Percentiles rank a stretch among this genome's conserved stretches.
phyloP scores from a whole-genome alignment of 1,140 invertebrate genomes.

The Protaetia brevitarsis region DNA sequence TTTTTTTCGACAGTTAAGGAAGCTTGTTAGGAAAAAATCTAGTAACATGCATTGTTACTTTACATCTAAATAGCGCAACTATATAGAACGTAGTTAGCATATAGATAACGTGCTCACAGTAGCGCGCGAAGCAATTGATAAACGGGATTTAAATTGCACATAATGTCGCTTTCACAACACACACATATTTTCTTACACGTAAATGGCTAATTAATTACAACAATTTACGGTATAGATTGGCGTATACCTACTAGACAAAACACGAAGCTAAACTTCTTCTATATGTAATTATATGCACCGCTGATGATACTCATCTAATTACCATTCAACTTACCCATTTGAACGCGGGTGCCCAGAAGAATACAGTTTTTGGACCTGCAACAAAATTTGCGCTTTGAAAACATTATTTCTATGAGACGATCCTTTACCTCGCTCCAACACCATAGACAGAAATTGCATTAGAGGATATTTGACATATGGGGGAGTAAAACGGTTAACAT shows the following conservation, averaged over 20 bases:
- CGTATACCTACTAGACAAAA: no score
- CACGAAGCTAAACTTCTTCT: no score
- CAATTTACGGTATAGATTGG: neutral
- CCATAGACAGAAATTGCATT: no score
- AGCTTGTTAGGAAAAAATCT: neutral
- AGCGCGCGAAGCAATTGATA: constrained; percentile 4
- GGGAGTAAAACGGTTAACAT: no score
- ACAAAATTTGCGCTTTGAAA: constrained; percentile 31
- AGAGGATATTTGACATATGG: no score
- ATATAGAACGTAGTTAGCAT: neutral
- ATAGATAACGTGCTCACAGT: neutral
- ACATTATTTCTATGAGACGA: no score
- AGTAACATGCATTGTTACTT: neutral
- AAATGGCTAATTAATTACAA: neutral
- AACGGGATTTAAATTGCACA: neutral
- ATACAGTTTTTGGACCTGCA: constrained; percentile 90
- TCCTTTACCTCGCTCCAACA: no score
- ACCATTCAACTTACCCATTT: constrained; percentile 91
- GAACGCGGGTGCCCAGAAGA: constrained; percentile 92
- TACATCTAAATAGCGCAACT: neutral
- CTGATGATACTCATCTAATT: no score
- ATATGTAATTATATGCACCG: no score
- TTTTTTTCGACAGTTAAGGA: neutral
- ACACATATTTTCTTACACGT: neutral
- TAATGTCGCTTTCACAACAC: neutral